Percentiles rank a stretch among this genome's conserved stretches.
Conservation (phyloP, 2,888 invertebrate genomes). For the Scrobipalpa costella region DNA sequence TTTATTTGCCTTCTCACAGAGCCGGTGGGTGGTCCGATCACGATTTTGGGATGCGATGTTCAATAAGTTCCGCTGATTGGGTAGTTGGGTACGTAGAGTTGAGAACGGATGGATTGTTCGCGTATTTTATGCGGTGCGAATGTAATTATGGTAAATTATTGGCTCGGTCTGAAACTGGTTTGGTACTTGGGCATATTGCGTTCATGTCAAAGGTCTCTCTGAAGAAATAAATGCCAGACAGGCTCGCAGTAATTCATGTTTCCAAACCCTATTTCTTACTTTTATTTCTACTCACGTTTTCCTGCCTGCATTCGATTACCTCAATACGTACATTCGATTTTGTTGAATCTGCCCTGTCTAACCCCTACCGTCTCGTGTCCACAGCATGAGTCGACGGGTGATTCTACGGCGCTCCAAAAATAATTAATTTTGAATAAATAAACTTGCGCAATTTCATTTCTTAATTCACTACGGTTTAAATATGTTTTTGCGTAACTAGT, state of each 20-base stretch:
- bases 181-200: not conserved
- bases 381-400: constrained; percentile 33
- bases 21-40: constrained; percentile 78
- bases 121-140: constrained; percentile 8
- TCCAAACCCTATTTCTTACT: not conserved
- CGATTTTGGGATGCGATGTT: constrained; percentile 71
- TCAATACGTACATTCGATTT: constrained; percentile 1
- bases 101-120: constrained; percentile 38
- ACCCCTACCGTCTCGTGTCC: constrained; percentile 15
- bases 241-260: not conserved
- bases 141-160: constrained; percentile 9
- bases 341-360: constrained; percentile 16
- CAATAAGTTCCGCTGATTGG: constrained; percentile 75
- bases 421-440: not conserved
- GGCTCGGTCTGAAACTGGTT: not conserved
- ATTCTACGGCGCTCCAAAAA: not conserved
- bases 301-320: not conserved
- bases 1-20: constrained; percentile 77
- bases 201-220: constrained; percentile 4
- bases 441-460: no score
- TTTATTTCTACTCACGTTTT: constrained; percentile 10
- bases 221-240: not conserved
- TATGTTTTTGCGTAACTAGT: no score
- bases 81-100: constrained; percentile 65
- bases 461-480: no score